A percentile compares a stretch with the other conserved stretches of the same genome.
Evolutionary conservation across 2,797 vertebrate species (phyloP).

Genomic region (Hipposideros larvatus): DNA sequence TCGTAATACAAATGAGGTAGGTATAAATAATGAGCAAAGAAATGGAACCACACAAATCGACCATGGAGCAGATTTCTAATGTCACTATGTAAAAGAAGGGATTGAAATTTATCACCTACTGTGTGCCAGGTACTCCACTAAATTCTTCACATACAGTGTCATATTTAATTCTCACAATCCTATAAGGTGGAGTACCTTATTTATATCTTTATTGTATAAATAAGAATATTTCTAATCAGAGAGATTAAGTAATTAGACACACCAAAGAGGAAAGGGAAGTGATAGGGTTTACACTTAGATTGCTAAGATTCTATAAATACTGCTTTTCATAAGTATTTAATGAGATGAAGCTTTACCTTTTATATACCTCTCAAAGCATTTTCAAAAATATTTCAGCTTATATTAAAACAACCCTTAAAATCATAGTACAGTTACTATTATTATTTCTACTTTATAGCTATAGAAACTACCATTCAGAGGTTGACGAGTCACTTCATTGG

Average conservation of each 20-base stretch:
- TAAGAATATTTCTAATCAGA: conserved; percentile 28
- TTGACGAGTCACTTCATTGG: neutral
- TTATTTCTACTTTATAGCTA: neutral
- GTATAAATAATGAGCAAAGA: conserved; percentile 18
- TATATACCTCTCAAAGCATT: neutral
- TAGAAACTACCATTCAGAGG: neutral
- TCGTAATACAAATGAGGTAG: neutral
- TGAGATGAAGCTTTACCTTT: conserved; percentile 13
- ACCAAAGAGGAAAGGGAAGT: neutral
- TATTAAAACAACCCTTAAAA: neutral
- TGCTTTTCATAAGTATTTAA: conserved; percentile 3
- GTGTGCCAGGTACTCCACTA: neutral
- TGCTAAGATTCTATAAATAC: neutral
- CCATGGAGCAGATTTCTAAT: neutral
- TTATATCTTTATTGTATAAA: conserved; percentile 19
- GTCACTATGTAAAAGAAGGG: neutral
- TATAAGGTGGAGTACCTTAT: neutral
- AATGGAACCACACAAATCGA: neutral
- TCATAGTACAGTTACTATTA: neutral
- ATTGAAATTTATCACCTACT: conserved; percentile 34
- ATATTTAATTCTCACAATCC: neutral
- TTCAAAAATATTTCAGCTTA: conserved; percentile 32
- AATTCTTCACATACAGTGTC: neutral
- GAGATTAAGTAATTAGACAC: conserved; percentile 5
- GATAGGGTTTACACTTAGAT: neutral